Conservation (phyloP, 2,888 invertebrate species). For the Furcula furcula region DNA sequence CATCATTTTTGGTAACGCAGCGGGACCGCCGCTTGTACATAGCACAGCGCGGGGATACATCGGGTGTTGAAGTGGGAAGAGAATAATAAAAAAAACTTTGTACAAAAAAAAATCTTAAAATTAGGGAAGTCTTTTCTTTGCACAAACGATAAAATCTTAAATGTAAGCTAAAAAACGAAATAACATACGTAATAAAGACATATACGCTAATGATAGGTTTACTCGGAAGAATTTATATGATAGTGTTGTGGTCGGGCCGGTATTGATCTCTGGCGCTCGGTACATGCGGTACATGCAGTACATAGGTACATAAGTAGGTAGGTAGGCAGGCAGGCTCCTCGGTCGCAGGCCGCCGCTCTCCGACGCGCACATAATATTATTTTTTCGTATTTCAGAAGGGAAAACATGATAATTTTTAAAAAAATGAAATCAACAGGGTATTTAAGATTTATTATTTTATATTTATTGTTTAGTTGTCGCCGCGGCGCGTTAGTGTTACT, state of each 20-base stretch:
- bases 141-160: conserved; percentile 64
- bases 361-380: conserved; percentile 29
- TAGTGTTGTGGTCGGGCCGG: conserved; percentile 35
- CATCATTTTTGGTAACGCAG: conserved; percentile 10
- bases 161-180: conserved; percentile 64
- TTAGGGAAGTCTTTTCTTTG: conserved; percentile 62
- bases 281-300: conserved; percentile 3
- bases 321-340: too few relatives aligned
- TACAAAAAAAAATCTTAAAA: conserved; percentile 64
- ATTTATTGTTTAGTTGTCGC: conserved; percentile 65
- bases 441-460: conserved; percentile 78
- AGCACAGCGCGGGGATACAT: conserved; percentile 17
- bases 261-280: conserved; percentile 12
- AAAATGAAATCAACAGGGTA: conserved; percentile 80
- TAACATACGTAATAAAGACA: conserved; percentile 82
- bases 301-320: too few relatives aligned
- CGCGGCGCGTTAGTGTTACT: conserved; percentile 50
- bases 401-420: conserved; percentile 52
- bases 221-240: conserved; percentile 75
- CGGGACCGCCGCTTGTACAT: conserved; percentile 13
- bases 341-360: conserved; percentile 32
- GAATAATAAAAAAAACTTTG: conserved; percentile 41
- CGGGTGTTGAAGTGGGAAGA: conserved; percentile 33
- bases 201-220: conserved; percentile 79
- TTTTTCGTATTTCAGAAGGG: conserved; percentile 42